phyloP scores from a whole-genome alignment of 35 echinoderm and acorn worm genomes.

The Ophioderma brevispina region DNA sequence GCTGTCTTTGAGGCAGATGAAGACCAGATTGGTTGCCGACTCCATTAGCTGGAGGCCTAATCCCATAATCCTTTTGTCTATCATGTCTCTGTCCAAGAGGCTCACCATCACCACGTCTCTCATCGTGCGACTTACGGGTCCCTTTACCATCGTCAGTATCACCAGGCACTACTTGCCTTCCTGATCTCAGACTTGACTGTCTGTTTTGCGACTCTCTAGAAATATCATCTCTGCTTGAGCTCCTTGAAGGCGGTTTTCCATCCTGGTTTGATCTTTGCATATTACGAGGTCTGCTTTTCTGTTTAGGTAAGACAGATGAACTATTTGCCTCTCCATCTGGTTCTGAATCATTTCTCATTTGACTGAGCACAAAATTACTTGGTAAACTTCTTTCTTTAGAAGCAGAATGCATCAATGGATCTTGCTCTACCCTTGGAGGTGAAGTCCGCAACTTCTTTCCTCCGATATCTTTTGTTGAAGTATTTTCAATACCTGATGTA shows the following conservation, averaged over 20 bases:
- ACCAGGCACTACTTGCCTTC: not conserved
- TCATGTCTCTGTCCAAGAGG: not conserved
- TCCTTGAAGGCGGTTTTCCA: too few relatives aligned
- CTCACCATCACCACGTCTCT: not conserved
- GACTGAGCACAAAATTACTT: not conserved
- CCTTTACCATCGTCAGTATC: not conserved
- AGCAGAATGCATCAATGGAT: too few relatives aligned
- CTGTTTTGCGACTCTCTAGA: too few relatives aligned
- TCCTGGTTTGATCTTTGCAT: not conserved
- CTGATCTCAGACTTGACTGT: not conserved
- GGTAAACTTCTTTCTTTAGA: not conserved
- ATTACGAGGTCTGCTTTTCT: not conserved
- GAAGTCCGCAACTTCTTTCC: too few relatives aligned
- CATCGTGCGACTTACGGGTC: not conserved
- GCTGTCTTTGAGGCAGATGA: not conserved
- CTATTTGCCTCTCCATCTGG: not conserved
- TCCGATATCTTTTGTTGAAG: too few relatives aligned
- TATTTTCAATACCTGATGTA: too few relatives aligned
- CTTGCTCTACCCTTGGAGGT: too few relatives aligned
- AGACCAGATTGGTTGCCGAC: too few relatives aligned
- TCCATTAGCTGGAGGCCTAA: not conserved
- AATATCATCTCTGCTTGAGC: not conserved
- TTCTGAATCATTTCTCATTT: not conserved
- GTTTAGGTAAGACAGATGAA: not conserved
- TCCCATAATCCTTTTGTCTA: not conserved